Base-by-base conservation (phyloP, 2,888 invertebrate genomes). In the Invenusta paracnida region DNA sequence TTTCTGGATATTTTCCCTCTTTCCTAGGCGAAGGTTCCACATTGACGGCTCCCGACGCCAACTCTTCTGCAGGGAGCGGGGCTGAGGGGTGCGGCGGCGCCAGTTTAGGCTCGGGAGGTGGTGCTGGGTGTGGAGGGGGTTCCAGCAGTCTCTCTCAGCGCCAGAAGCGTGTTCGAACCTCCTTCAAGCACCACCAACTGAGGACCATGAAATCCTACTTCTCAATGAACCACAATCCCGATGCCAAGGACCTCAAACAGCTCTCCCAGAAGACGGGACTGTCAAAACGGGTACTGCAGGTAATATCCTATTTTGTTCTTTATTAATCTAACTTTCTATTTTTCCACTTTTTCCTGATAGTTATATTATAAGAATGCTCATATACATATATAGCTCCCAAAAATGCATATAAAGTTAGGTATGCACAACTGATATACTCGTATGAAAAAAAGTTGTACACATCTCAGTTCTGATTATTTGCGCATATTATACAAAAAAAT, bases 201-300 rank as follows among this genome's bases (percentile, higher is more conserved):
- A 93, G 98, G 87, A 97, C 98, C 85, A 99, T 99, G 98, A 99
- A 99, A 92, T 96, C 96, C 79, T 99, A 99, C 92, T 99, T 99
- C 92, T 95, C 96, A 84, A 95, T 98, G 90, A 99, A 99, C 93
- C 99, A 99, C 92, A 99, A 99, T 92, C 99, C 99, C 0, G 99
- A 99, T 90, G 98, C 99, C 85, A 99, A 99, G 92, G 99, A 99
- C 91, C 93, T 99, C 87, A 98, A 99, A 91, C 97, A 98, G 90
- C 93, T 99, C 88, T 97, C 99, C 0, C 97, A 98, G 92, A 99
- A 99, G 93, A 99, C 99, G 17, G 98, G 98, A 30, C 93, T 99
- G 23, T 96, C 97, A 67, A 99, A 99, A 93, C 94, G 98, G 90
- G 98, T 99, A 25, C 92, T 99, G 86, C 99, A 97, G 95, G 96